These are phyloP conservation scores for Copsychus sechellarum DNA, from an alignment of 2,113 vertebrate genomes.

Conservation along the genomic window DNA sequence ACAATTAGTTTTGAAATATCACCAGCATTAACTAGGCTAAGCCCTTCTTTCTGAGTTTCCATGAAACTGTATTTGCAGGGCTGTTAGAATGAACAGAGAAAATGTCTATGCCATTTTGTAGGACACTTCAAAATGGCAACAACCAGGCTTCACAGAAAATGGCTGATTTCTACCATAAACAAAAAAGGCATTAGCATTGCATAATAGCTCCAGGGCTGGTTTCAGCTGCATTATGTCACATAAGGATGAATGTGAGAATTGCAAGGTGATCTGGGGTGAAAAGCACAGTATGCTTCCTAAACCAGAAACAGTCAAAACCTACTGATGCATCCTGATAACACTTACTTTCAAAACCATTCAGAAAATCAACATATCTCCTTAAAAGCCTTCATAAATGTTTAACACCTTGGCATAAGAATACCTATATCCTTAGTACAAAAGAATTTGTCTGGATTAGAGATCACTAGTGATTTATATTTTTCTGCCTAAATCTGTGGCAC, in stretches of 20 bases:
- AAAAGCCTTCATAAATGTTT: not conserved
- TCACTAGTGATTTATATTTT: not conserved
- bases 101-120: not conserved
- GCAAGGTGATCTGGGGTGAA: conserved; percentile 59
- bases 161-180: conserved; percentile 34
- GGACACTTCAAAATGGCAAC: not conserved
- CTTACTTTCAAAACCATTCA: not conserved
- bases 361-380: not conserved
- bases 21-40: not conserved
- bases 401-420: not conserved
- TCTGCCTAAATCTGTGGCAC: not conserved
- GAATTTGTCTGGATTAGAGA: not conserved
- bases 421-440: not conserved
- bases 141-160: conserved; percentile 20
- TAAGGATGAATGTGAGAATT: conserved; percentile 49
- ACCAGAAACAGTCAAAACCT: not conserved
- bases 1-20: not conserved
- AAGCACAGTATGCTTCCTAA: conserved; percentile 38
- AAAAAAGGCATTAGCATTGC: conserved; percentile 50
- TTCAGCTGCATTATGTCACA: conserved; percentile 57
- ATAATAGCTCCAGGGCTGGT: conserved; percentile 50
- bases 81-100: not conserved
- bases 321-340: not conserved
- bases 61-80: not conserved
- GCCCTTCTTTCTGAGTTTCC: not conserved